Evolutionary conservation across 2,113 vertebrate species (phyloP).

Genomic region (Ammospiza caudacuta): DNA sequence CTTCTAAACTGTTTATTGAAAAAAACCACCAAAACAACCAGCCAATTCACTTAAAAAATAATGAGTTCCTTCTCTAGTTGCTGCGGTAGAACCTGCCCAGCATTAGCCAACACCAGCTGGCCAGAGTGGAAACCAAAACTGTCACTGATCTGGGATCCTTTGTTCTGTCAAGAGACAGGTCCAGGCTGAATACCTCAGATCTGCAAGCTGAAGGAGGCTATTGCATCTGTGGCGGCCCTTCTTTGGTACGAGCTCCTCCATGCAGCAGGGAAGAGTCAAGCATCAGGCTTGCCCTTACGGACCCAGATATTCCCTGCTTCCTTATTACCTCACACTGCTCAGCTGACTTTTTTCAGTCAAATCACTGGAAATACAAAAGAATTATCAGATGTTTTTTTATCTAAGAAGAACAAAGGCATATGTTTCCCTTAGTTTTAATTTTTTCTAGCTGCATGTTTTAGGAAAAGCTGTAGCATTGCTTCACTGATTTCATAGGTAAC

Average conservation of each 20-base stretch:
- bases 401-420: not conserved
- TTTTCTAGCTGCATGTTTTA: not conserved
- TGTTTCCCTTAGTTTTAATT: not conserved
- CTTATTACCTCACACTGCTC: not conserved
- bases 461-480: slow-evolving; percentile 7
- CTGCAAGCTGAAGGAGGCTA: not conserved
- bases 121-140: not conserved
- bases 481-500: slow-evolving; percentile 48
- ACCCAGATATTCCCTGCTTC: not conserved
- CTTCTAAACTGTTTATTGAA: not conserved
- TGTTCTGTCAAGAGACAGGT: not conserved
- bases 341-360: not conserved
- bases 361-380: not conserved
- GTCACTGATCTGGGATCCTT: not conserved
- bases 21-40: not conserved
- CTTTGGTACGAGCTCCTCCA: not conserved
- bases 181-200: not conserved
- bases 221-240: not conserved
- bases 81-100: not conserved
- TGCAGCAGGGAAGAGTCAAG: not conserved
- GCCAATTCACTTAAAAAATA: not conserved
- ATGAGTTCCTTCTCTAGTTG: not conserved
- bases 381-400: not conserved
- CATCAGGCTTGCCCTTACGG: not conserved
- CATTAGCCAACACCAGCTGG: not conserved